Base-by-base conservation (phyloP, 2,888 invertebrate genomes). In the Timema podura region DNA sequence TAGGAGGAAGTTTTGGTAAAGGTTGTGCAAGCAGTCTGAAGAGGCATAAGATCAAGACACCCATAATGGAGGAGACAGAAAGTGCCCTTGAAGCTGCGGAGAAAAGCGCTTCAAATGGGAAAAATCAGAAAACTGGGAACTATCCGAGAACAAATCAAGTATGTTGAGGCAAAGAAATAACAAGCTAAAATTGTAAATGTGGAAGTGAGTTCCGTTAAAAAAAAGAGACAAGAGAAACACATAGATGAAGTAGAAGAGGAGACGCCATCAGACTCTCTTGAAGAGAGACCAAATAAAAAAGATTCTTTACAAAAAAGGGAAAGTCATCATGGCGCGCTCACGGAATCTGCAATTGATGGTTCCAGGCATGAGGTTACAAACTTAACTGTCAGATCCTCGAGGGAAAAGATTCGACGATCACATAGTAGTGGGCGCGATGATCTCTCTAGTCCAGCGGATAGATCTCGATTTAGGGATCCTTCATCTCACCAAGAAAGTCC, bases 61-160 rank as follows among this genome's bases (percentile, higher is more conserved):
- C 79, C 1, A 79, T 79, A 45, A 72, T 78, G 47, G 79, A 79
- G 73, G 79, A 79, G 71, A 75, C 75, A 7, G 79, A 79, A 73
- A 77, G 75, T 68, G 72, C 73, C 5, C 57, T 73, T 16, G 74
- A 75, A 66, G 72, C 72, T 8, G 72, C 72, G 9, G 75, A 71
- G 48, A 46, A 71, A 10, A 69, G 72, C 30, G 70, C 65, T 9
- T 70, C 68, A 11, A 59, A 64, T 65, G 67, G 61, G 13, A 59
- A 66, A 51, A 54, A 15, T 57, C 44, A 48, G n/a, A 30, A 48
- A 16, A 49, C 16, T 57, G n/a, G 54, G 11, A 57, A 44, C n/a
- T 74, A 74, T 48, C 72, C 5, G 73, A 74, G 59, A 74, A 70
- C 49, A 74, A 74, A 57, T 69, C 69, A 5, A 74, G 73, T 64